phyloP scores from a whole-genome alignment of 2,888 invertebrate species.

The Tetranychus piercei region DNA sequence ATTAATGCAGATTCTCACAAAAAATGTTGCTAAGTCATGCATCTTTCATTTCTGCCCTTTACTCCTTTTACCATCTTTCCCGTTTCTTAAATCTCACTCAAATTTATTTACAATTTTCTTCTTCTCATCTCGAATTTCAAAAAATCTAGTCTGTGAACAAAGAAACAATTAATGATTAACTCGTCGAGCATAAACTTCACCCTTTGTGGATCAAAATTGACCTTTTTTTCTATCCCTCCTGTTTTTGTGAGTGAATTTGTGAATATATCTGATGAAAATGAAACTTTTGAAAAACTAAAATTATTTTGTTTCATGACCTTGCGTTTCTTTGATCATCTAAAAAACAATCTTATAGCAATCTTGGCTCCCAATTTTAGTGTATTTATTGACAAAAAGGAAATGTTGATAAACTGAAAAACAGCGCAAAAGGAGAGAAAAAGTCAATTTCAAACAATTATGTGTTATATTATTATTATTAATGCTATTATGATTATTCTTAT shows the following conservation, averaged over 20 bases:
- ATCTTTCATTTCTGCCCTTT: not conserved
- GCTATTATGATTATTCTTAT: not conserved
- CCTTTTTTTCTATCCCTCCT: not conserved
- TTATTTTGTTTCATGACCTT: not conserved
- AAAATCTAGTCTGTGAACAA: not conserved
- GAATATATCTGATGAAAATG: not conserved
- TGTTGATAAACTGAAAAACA: not conserved
- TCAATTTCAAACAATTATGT: not conserved
- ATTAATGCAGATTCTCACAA: not conserved
- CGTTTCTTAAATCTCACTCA: not conserved
- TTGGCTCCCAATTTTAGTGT: not conserved
- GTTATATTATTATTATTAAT: constrained; percentile 1
- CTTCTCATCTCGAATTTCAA: not conserved
- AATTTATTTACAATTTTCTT: not conserved
- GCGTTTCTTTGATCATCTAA: not conserved
- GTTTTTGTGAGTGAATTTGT: not conserved
- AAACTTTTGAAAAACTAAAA: not conserved
- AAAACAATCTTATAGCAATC: not conserved
- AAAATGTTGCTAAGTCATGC: not conserved
- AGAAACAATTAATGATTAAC: not conserved
- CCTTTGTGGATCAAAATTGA: not conserved
- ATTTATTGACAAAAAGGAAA: not conserved
- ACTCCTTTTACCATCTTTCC: not conserved
- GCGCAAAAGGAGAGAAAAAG: not conserved
- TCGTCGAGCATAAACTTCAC: not conserved